phyloP scores from a whole-genome alignment of 2,113 vertebrate species.

The Entelurus aequoreus region DNA sequence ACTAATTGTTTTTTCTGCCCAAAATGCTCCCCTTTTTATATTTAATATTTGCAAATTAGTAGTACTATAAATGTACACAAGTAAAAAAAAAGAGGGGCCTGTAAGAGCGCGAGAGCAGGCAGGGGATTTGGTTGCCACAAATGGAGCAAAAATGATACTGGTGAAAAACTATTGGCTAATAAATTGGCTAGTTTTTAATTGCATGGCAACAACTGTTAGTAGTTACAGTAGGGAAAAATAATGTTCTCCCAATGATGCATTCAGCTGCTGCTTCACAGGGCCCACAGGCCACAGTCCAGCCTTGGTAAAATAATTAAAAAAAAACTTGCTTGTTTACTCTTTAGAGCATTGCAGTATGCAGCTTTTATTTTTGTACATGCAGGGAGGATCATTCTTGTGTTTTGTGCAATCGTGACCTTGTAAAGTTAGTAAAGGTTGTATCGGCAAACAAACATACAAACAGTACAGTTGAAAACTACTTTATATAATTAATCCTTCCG shows the following conservation, averaged over 20 bases:
- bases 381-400: not conserved
- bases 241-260: conserved; percentile 7
- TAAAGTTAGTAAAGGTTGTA: conserved; percentile 9
- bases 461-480: not conserved
- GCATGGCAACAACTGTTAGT: conserved; percentile 9
- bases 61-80: conserved; percentile 81
- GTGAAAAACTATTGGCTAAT: conserved; percentile 68
- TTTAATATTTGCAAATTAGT: conserved; percentile 84
- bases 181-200: conserved; percentile 56
- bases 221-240: conserved; percentile 4
- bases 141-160: conserved; percentile 54
- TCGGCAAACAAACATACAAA: conserved; percentile 28
- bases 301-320: conserved; percentile 13
- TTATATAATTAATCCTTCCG: not conserved
- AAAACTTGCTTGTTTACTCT: not conserved
- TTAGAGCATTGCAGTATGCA: not conserved
- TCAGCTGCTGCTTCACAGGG: conserved; percentile 10
- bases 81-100: conserved; percentile 29
- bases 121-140: conserved; percentile 12
- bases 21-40: conserved; percentile 90
- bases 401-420: conserved; percentile 1
- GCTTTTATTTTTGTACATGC: not conserved
- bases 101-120: conserved; percentile 3
- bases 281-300: conserved; percentile 12
- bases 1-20: conserved; percentile 91